Evolutionary conservation across 1,140 invertebrate genomes (phyloP), one percentile per base, ranked within the genome.

Genomic region (Caenorhabditis remanei): DNA sequence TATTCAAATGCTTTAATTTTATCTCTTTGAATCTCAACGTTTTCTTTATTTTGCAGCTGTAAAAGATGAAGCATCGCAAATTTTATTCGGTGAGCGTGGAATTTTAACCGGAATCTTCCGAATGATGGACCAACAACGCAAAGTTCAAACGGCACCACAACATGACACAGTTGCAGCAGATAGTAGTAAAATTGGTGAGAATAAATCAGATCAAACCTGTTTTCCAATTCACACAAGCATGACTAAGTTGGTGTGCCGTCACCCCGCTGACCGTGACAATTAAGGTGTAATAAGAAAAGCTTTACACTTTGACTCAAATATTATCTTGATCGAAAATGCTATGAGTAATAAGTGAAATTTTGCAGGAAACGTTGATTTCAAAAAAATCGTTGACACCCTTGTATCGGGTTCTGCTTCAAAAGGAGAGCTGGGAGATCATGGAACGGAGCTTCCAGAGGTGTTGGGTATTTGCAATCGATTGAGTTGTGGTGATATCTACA

Each of bases 401-500:
- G 61, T 92, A 24, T 61, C 67, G 32, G 92, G 91, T 55, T 75
- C 91, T 21, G 61, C 56, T 7, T 32, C 89, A 63, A 90, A 89
- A 63, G 88, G 89, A 53, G 88, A 92, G 61, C 91, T 92, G 50
- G 92, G 92, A 82, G 92, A 92, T 53, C 89, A 90, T 43, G 83
- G 90, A 19, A 91, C 91, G 8, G 91, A 92, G 87, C 53, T 92
- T 24, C 91, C 92, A 16, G 89, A 89, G 67, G 93, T 92, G 63
- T 85, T 92, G 46, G 91, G 91, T 32, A 90, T 92, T 58, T 92
- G 91, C 63, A 92, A 92, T 89, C 84, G 91, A 48, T 85, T 92
- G 32, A 90, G 87, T 41, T 93, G 92, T 85, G 91, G 90, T 43
- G 91, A 92, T 83, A 91, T 92, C 75, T 93, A 90, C 86, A 93